These are phyloP conservation scores for Seladonia tumulorum DNA, from an alignment of 2,888 invertebrate species.

Conservation along the genomic window DNA sequence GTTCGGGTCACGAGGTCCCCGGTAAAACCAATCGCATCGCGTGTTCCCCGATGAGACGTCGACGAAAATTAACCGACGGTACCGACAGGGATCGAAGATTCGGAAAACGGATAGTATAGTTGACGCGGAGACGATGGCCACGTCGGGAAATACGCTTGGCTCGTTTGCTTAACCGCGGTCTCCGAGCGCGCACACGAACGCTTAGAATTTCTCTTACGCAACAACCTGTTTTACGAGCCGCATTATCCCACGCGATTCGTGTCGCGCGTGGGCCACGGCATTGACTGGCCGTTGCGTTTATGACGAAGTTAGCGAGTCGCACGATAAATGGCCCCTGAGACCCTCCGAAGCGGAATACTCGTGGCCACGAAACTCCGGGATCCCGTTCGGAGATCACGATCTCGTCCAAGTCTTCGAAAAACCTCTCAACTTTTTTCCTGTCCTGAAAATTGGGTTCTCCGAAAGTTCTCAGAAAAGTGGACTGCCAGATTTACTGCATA, in stretches of 20 bases:
- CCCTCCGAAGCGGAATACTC: conserved; percentile 15
- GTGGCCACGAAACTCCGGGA: neutral
- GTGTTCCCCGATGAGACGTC: too few species aligned
- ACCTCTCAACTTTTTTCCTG: neutral
- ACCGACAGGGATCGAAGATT: neutral
- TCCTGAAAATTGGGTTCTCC: neutral
- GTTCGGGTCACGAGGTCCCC: neutral
- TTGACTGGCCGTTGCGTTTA: conserved; percentile 70
- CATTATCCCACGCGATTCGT: conserved; percentile 73
- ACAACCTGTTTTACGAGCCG: conserved; percentile 73
- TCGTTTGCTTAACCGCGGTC: conserved; percentile 52
- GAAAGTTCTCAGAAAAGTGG: too few species aligned
- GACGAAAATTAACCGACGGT: neutral
- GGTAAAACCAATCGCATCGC: neutral
- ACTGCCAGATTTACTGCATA: neutral
- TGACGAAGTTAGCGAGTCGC: conserved; percentile 62
- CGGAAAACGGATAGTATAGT: neutral
- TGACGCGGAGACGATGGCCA: neutral
- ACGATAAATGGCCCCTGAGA: conserved; percentile 50
- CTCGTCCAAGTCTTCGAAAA: neutral
- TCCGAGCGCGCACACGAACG: conserved; percentile 42
- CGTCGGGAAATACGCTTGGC: conserved; percentile 22
- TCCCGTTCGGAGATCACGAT: neutral
- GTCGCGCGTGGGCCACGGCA: conserved; percentile 72
- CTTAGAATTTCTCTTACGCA: conserved; percentile 72